Percentiles rank a stretch among this genome's conserved stretches.
Evolutionary conservation across 2,888 invertebrate genomes (phyloP).

Genomic region (Athrips mouffetella): DNA sequence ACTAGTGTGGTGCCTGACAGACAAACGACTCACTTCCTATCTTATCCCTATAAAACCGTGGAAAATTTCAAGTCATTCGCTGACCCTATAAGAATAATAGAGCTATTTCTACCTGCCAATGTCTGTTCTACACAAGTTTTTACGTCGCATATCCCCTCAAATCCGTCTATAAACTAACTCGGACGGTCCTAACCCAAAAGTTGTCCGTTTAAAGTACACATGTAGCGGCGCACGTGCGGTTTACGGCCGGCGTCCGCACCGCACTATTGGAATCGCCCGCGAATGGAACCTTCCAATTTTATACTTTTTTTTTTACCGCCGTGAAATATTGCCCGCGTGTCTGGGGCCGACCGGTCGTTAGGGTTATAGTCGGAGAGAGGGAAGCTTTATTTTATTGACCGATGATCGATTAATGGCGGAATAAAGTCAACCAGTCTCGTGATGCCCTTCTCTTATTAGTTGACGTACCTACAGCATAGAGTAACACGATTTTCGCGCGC

Average conservation of each 20-base stretch:
- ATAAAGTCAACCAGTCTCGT: no score
- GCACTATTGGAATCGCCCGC: constrained; percentile 29
- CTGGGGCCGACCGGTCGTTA: constrained; percentile 38
- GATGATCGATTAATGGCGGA: no score
- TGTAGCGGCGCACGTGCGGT: constrained; percentile 72
- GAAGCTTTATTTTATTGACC: no score
- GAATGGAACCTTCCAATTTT: constrained; percentile 54
- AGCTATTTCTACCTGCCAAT: neutral
- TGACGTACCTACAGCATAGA: no score
- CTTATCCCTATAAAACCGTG: no score
- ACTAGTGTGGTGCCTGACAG: no score
- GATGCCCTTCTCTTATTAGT: no score
- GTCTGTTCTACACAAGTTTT: neutral
- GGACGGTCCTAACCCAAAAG: constrained; percentile 69
- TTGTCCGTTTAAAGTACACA: constrained; percentile 69
- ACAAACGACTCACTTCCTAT: no score
- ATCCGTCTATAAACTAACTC: constrained; percentile 37
- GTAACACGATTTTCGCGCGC: no score
- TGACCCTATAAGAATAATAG: no score
- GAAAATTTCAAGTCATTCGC: no score
- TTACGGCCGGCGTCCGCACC: constrained; percentile 57
- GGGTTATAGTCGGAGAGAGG: constrained; percentile 18
- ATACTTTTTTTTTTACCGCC: constrained; percentile 49
- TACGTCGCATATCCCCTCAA: neutral
- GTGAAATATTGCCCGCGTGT: constrained; percentile 38